Conservation (phyloP, 1,140 invertebrate genomes). For the Achatina immaculata region DNA sequence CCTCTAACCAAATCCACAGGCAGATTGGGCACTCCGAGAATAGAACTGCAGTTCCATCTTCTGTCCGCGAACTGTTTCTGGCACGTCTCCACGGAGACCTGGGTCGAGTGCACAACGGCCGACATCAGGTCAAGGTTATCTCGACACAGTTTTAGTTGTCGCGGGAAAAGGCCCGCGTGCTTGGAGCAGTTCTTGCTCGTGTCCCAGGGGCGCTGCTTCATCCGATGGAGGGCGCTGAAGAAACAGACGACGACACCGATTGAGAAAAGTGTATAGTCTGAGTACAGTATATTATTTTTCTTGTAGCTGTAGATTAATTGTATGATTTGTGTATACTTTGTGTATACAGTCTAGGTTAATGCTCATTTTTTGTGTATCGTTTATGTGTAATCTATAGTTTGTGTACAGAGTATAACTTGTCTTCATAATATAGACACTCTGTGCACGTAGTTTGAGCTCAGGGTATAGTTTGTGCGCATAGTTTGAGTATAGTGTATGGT, state of each 20-base stretch:
- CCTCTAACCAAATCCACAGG: conserved; percentile 83
- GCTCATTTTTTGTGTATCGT: no score
- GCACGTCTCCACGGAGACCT: conserved; percentile 79
- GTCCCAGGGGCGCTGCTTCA: conserved; percentile 52
- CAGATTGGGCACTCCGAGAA: conserved; percentile 83
- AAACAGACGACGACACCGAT: background rate
- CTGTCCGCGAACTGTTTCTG: conserved; percentile 80
- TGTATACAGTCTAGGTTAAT: no score
- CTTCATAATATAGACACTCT: no score
- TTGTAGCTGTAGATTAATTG: no score
- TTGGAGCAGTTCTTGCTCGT: conserved; percentile 58
- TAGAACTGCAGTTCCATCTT: conserved; percentile 88
- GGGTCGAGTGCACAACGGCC: conserved; percentile 80
- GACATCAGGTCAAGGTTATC: conserved; percentile 85
- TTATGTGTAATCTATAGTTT: no score
- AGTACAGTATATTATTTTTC: no score
- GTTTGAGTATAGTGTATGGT: no score
- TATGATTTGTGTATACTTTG: no score
- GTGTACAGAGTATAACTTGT: no score
- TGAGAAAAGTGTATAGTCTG: no score
- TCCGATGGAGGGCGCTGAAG: conserved; percentile 54
- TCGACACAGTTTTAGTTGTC: conserved; percentile 83
- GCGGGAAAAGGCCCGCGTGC: conserved; percentile 77
- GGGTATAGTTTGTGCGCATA: no score
- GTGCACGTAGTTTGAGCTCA: no score